Evolutionary conservation across 2,888 invertebrate species (phyloP).

Genomic region (Caenorhabditis afra): DNA sequence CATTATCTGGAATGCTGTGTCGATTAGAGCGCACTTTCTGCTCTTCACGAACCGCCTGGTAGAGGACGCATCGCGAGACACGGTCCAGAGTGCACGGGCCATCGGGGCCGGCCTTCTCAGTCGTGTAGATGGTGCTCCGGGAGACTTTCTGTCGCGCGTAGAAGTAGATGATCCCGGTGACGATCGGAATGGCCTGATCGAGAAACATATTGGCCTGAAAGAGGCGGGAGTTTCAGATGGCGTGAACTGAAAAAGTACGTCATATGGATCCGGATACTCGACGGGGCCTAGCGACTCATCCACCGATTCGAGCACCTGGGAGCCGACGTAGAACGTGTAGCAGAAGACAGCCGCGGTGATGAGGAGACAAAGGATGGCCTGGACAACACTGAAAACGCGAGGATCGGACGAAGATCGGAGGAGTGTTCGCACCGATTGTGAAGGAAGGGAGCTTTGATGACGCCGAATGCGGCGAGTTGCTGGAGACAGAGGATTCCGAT

Average conservation of each 20-base stretch:
- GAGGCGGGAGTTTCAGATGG: background rate
- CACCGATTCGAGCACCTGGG: background rate
- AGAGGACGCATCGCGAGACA: constrained; percentile 25
- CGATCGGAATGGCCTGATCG: background rate
- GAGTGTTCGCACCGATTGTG: constrained; percentile 4
- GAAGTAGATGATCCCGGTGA: constrained; percentile 20
- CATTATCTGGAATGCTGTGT: constrained; percentile 31
- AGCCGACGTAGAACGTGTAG: constrained; percentile 14
- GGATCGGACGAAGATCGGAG: too few relatives aligned
- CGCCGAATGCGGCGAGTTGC: constrained; percentile 7
- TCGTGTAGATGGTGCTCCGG: constrained; percentile 6
- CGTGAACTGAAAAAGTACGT: background rate
- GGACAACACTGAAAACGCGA: constrained; percentile 14
- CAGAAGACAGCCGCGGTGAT: background rate
- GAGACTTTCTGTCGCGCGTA: constrained; percentile 8
- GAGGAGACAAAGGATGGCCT: background rate
- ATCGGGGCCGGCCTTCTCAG: constrained; percentile 19
- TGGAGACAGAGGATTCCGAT: constrained; percentile 15
- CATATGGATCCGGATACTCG: constrained; percentile 17
- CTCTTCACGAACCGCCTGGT: constrained; percentile 10
- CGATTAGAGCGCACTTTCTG: too few relatives aligned
- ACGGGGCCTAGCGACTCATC: background rate
- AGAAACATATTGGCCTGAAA: constrained; percentile 17
- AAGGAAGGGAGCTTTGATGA: background rate
- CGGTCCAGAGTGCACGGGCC: constrained; percentile 21